These are phyloP conservation scores for Steromphala cineraria DNA, from an alignment of 2,888 invertebrate species.

Conservation along the genomic window DNA sequence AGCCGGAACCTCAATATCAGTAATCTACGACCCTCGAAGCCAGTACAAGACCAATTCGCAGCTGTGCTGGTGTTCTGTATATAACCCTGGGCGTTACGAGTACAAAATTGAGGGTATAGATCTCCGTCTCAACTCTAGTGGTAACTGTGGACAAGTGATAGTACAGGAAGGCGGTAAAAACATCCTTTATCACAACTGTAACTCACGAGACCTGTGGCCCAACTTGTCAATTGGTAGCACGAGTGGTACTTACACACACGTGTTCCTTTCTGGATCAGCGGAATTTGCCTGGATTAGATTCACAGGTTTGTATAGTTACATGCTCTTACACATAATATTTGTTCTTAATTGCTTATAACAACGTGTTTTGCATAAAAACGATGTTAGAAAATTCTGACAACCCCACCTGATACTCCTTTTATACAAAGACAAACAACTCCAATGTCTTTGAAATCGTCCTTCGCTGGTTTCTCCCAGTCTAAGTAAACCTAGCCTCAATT, in stretches of 20 bases:
- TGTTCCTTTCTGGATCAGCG: neutral
- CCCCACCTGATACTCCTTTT: too few relatives aligned
- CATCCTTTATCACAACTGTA: neutral
- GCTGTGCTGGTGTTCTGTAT: neutral
- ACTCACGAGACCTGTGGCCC: neutral
- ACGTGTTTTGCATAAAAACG: too few relatives aligned
- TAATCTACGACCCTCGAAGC: neutral
- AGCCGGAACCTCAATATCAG: neutral
- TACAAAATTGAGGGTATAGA: neutral
- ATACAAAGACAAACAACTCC: too few relatives aligned
- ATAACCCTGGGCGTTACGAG: neutral
- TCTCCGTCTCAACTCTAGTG: neutral
- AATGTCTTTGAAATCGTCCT: too few relatives aligned
- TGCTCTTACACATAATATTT: too few relatives aligned
- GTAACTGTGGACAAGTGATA: neutral
- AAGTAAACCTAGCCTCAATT: too few relatives aligned
- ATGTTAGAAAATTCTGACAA: too few relatives aligned
- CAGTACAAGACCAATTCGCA: neutral
- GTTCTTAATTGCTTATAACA: too few relatives aligned
- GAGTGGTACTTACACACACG: neutral
- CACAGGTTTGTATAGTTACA: neutral
- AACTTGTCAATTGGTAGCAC: neutral
- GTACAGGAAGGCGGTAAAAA: neutral
- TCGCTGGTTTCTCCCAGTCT: too few relatives aligned
- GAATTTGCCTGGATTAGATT: constrained; percentile 7